These are phyloP conservation scores for Brienomyrus longianalis DNA, from an alignment of 2,113 vertebrate species.

Conservation along the genomic window DNA sequence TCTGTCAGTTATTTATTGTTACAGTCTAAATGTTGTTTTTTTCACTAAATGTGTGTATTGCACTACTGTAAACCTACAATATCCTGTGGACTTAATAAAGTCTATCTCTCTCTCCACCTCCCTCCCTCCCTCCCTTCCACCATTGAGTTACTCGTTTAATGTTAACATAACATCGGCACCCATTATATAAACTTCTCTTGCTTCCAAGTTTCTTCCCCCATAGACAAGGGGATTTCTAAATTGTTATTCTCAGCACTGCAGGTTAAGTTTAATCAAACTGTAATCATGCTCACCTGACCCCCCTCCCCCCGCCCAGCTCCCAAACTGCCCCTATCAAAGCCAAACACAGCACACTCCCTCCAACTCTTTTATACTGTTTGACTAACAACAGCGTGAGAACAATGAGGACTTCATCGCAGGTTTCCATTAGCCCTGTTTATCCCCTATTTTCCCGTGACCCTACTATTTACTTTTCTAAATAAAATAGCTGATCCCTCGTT, in stretches of 20 bases:
- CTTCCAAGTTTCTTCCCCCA: background rate
- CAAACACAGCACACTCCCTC: background rate
- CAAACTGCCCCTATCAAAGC: background rate
- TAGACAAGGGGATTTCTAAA: background rate
- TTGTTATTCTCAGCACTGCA: background rate
- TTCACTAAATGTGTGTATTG: background rate
- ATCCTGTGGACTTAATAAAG: background rate
- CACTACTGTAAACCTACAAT: background rate
- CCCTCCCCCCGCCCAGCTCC: background rate
- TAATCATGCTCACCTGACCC: background rate
- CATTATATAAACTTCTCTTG: conserved; percentile 25
- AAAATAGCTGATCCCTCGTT: conserved; percentile 13
- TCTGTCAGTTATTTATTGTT: background rate
- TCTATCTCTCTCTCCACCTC: background rate
- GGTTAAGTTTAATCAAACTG: background rate
- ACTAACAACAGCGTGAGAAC: background rate
- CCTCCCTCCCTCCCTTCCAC: too few relatives aligned
- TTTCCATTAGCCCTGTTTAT: background rate
- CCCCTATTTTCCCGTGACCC: background rate
- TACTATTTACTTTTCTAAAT: background rate
- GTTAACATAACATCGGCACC: conserved; percentile 29
- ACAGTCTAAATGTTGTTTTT: background rate
- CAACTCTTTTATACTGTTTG: background rate
- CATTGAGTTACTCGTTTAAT: conserved; percentile 46
- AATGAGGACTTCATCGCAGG: background rate